Conservation (phyloP, 2,888 invertebrate species). For the Noctuana brunneofusca region DNA sequence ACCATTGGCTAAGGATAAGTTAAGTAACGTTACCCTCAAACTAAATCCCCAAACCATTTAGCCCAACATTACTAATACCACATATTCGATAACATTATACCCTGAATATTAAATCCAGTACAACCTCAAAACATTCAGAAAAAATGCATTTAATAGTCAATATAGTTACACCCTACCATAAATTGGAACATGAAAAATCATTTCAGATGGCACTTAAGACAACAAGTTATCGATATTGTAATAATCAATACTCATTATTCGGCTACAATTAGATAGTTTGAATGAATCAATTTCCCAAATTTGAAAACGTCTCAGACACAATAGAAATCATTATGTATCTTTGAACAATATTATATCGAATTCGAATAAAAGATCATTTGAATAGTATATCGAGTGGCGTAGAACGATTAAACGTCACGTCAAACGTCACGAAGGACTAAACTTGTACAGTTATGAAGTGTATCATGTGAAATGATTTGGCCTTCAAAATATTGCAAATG, state of each 20-base stretch:
- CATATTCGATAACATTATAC: constrained; percentile 30
- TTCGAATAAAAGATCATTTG: neutral
- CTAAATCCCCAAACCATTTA: constrained; percentile 9
- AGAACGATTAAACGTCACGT: neutral
- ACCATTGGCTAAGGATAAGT: constrained; percentile 42
- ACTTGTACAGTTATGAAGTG: neutral
- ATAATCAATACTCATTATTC: constrained; percentile 19
- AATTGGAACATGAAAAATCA: constrained; percentile 33
- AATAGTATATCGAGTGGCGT: neutral
- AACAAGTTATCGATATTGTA: constrained; percentile 37
- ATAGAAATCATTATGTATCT: too few relatives aligned
- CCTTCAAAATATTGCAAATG: too few relatives aligned
- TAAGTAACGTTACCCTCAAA: constrained; percentile 36
- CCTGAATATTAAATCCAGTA: constrained; percentile 35
- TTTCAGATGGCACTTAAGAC: constrained; percentile 50
- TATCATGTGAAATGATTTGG: too few relatives aligned
- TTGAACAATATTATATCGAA: too few relatives aligned
- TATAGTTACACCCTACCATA: constrained; percentile 11
- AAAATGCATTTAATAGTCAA: constrained; percentile 28
- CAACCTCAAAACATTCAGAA: constrained; percentile 32
- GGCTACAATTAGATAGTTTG: constrained; percentile 23
- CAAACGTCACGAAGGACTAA: neutral
- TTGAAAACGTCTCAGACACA: neutral
- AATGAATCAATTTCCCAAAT: constrained; percentile 1
- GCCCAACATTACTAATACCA: constrained; percentile 14